A percentile compares a stretch with the other conserved stretches of the same genome.
phyloP scores from a whole-genome alignment of 1,140 invertebrate genomes.

The Nymphalis io region DNA sequence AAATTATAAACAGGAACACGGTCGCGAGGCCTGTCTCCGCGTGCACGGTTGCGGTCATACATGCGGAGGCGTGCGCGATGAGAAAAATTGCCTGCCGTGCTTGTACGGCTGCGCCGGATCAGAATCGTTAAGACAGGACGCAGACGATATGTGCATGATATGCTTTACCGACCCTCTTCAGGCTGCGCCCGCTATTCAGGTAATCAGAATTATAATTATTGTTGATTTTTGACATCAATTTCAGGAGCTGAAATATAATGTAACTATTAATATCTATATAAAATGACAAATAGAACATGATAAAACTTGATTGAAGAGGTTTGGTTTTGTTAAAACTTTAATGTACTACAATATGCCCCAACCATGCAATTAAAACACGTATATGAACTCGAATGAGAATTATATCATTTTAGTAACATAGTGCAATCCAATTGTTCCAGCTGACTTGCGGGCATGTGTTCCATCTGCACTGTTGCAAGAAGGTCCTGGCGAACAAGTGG shows the following conservation, averaged over 20 bases:
- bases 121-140: conserved; percentile 92
- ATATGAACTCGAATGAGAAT: no score
- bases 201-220: conserved; percentile 48
- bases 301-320: no score
- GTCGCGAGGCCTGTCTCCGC: conserved; percentile 91
- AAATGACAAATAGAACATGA: no score
- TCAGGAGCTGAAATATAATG: no score
- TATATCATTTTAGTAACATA: no score
- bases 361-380: no score
- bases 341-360: no score
- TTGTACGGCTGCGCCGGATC: conserved; percentile 88
- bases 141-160: conserved; percentile 99
- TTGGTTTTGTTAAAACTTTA: no score
- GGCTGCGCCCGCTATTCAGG: conserved; percentile 96
- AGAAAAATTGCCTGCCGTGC: conserved; percentile 93
- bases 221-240: no score
- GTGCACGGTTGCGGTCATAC: conserved; percentile 93
- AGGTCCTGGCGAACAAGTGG: conserved; percentile 94
- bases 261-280: no score
- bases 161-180: conserved; percentile 98
- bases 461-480: conserved; percentile 95
- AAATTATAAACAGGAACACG: conserved; percentile 86
- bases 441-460: conserved; percentile 97
- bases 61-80: conserved; percentile 94
- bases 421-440: conserved; percentile 83